These are phyloP conservation scores for Troides oblongomaculatus DNA, from an alignment of 2,888 invertebrate species.

Conservation along the genomic window DNA sequence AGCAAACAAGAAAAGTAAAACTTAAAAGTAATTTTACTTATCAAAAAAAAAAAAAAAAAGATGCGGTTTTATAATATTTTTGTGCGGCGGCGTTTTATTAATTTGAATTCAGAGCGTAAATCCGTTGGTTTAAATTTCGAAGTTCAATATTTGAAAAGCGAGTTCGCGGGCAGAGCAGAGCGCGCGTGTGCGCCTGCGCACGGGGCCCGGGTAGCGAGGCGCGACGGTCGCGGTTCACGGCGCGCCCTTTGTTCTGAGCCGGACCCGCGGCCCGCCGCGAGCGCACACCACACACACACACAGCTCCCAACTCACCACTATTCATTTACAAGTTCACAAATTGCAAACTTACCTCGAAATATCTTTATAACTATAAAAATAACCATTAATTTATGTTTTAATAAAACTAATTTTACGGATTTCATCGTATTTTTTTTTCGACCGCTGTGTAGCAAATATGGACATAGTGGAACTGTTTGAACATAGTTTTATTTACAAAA, in stretches of 20 bases:
- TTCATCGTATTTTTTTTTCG: no score
- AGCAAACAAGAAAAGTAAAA: no score
- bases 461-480: no score
- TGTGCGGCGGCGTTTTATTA: not conserved
- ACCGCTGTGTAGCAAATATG: no score
- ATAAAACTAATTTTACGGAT: no score
- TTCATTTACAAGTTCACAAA: conserved; percentile 13
- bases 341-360: conserved; percentile 13
- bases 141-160: not conserved
- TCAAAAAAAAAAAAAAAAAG: no score
- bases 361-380: not conserved
- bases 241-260: conserved; percentile 78
- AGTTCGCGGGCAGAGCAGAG: conserved; percentile 5
- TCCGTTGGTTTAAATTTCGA: not conserved
- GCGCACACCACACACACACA: conserved; percentile 13
- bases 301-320: conserved; percentile 20
- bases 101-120: not conserved
- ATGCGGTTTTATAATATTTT: no score
- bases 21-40: no score
- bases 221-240: conserved; percentile 77
- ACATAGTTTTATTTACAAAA: no score
- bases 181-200: conserved; percentile 39
- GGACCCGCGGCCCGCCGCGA: conserved; percentile 43
- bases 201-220: conserved; percentile 58
- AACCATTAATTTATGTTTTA: no score